These are phyloP conservation scores for Poecilia latipinna DNA, from an alignment of 2,113 vertebrate genomes.

Conservation along the genomic window DNA sequence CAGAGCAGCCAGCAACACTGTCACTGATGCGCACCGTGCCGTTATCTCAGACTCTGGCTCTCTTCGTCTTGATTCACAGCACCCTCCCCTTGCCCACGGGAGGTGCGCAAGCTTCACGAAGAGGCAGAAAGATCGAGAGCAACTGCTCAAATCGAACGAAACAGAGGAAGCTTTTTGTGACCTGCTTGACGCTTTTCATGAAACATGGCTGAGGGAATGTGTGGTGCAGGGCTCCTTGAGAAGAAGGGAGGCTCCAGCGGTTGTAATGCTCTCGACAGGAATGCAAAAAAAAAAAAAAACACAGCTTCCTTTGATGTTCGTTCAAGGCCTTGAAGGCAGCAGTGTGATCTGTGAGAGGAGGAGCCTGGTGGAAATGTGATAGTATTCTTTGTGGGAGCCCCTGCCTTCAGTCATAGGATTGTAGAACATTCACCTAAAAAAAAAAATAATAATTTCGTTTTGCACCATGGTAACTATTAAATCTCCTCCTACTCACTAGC, in stretches of 20 bases:
- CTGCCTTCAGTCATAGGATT: constrained; percentile 31
- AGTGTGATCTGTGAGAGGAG: constrained; percentile 62
- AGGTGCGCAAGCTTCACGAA: constrained; percentile 52
- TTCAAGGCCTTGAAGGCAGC: constrained; percentile 72
- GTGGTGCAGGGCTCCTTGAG: constrained; percentile 35
- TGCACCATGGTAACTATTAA: constrained; percentile 43
- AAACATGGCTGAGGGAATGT: constrained; percentile 58
- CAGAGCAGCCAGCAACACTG: constrained; percentile 55
- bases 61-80: constrained; percentile 53
- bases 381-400: constrained; percentile 58
- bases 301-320: constrained; percentile 72
- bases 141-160: constrained; percentile 33
- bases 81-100: constrained; percentile 45
- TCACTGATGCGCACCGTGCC: constrained; percentile 63
- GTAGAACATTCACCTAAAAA: constrained; percentile 31
- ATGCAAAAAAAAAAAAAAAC: constrained; percentile 58
- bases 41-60: constrained; percentile 60
- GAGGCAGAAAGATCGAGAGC: constrained; percentile 17
- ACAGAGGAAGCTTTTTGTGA: constrained; percentile 22
- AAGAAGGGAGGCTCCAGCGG: constrained; percentile 58
- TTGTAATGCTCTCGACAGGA: constrained; percentile 73
- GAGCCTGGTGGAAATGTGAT: constrained; percentile 70
- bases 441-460: constrained; percentile 37
- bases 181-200: constrained; percentile 58
- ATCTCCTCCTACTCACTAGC: constrained; percentile 40